phyloP scores from a whole-genome alignment of 2,113 vertebrate genomes.

The Neolamprologus toae region DNA sequence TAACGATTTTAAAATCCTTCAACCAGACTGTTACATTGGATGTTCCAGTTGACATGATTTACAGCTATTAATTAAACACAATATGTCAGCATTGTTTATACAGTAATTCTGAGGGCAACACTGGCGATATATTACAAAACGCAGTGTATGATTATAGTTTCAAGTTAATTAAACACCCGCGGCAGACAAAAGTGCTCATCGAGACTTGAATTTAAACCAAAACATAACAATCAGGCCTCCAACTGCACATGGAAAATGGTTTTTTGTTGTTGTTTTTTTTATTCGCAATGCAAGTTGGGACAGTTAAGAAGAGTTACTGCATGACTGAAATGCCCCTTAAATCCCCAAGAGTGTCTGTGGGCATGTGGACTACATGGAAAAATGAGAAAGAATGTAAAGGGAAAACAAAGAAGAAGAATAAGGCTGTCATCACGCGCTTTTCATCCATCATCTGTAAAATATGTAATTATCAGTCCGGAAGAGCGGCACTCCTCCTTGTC shows the following conservation, averaged over 20 bases:
- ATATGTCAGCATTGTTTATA: not conserved
- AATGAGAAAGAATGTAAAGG: not conserved
- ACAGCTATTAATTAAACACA: not conserved
- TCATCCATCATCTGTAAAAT: slow-evolving; percentile 13
- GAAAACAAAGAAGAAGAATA: slow-evolving; percentile 11
- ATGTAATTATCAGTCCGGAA: slow-evolving; percentile 43
- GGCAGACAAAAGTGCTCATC: not conserved
- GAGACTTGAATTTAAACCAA: not conserved
- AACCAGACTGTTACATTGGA: not conserved
- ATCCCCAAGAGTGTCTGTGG: not conserved
- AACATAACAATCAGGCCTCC: not conserved
- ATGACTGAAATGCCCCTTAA: not conserved
- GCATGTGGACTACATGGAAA: not conserved
- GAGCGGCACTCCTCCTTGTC: not conserved
- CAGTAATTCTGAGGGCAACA: not conserved
- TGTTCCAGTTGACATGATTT: not conserved
- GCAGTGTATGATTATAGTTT: not conserved
- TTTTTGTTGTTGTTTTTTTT: not conserved
- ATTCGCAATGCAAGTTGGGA: not conserved
- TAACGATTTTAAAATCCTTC: not conserved
- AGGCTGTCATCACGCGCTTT: not conserved
- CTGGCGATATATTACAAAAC: not conserved
- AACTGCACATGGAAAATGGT: accelerated
- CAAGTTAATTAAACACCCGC: not conserved
- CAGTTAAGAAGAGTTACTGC: not conserved